Conservation (phyloP, 2,113 vertebrate genomes). For the Formicarius rufipectus region DNA sequence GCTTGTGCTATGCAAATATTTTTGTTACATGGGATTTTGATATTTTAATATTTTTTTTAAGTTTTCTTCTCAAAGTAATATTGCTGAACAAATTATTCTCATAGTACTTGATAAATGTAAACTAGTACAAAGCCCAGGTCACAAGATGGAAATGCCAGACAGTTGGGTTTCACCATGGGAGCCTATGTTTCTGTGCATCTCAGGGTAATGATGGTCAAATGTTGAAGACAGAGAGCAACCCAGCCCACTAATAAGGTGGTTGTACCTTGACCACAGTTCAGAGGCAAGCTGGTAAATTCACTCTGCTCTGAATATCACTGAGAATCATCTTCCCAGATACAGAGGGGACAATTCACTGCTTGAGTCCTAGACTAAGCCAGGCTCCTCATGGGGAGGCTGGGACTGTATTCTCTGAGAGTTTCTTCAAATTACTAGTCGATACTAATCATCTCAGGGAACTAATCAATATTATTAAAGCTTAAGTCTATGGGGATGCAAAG, state of each 20-base stretch:
- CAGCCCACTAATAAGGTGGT: neutral
- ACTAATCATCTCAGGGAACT: neutral
- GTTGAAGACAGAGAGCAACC: rapidly evolving
- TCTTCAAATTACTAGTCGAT: neutral
- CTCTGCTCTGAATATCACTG: neutral
- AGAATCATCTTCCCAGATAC: neutral
- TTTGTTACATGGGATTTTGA: neutral
- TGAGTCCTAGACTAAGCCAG: neutral
- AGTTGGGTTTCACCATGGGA: neutral
- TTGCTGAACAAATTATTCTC: neutral
- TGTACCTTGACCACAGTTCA: neutral
- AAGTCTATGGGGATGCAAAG: neutral
- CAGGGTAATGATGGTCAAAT: neutral
- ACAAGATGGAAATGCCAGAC: neutral
- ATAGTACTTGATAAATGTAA: neutral
- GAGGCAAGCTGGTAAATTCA: neutral
- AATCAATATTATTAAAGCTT: neutral
- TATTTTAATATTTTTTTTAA: neutral
- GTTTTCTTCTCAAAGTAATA: neutral
- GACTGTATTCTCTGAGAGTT: neutral
- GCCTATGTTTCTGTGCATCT: neutral
- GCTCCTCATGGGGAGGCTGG: neutral
- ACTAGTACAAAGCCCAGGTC: neutral
- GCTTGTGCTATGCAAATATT: neutral
- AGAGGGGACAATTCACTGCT: neutral